Evolutionary conservation across 37 sponge, comb jelly and placozoan species (phyloP).

Genomic region (Hexactinellida sp.): DNA sequence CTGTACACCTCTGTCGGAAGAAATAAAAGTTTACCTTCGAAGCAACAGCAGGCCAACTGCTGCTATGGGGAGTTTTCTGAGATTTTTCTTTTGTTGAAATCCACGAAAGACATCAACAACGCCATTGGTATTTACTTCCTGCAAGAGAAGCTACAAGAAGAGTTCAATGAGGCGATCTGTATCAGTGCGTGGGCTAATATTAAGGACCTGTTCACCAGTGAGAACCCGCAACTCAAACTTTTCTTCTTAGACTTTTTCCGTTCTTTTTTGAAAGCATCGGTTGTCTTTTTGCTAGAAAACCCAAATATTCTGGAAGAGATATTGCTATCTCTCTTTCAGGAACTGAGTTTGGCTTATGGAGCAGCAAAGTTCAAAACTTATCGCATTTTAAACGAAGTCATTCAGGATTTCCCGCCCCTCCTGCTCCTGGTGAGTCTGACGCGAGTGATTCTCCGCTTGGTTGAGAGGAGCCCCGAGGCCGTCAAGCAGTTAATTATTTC

Average conservation of each 20-base stretch:
- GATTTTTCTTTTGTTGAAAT: neutral
- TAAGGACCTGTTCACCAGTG: neutral
- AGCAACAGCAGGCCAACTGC: neutral
- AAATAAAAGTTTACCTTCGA: neutral
- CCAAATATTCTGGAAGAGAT: neutral
- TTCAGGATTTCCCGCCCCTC: neutral
- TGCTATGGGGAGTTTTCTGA: neutral
- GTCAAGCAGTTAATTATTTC: neutral
- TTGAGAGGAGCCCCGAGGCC: neutral
- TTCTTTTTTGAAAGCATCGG: neutral
- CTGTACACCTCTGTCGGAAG: conserved; percentile 13
- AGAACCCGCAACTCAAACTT: neutral
- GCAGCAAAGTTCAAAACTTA: conserved; percentile 14
- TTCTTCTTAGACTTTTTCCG: conserved; percentile 14
- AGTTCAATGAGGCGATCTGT: neutral
- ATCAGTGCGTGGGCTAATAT: neutral
- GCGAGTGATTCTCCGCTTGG: neutral
- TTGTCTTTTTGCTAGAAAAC: neutral
- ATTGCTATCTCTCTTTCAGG: neutral
- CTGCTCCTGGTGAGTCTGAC: neutral
- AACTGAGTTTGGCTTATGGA: neutral
- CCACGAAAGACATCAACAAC: neutral
- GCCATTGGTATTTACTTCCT: neutral
- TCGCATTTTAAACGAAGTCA: neutral
- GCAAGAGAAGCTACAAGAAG: conserved; percentile 9